Evolutionary conservation across 53 echinoderm and acorn worm genomes (phyloP), one percentile per base, ranked within the genome.

Genomic region (Antedon mediterranea): DNA sequence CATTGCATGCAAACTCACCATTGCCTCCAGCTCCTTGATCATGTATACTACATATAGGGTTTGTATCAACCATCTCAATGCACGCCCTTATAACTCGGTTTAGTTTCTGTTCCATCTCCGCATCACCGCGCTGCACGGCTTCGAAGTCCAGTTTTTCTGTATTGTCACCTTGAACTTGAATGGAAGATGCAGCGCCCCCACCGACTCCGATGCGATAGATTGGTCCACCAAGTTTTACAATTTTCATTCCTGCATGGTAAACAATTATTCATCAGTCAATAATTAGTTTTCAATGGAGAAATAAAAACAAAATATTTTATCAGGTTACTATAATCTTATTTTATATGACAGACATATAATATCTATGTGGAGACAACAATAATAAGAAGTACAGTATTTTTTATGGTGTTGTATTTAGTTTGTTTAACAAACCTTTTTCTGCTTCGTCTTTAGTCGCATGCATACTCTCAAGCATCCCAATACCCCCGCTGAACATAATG

Each of bases 1-100:
- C n/a, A n/a, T n/a, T n/a, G n/a, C n/a, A n/a, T n/a, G n/a, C n/a
- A n/a, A n/a, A n/a, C 87, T 76, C 76, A 95, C 97, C 97, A 82
- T 95, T 95, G 28, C 97, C 97, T 0, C 97, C 97, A 28, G 97
- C 97, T 15, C 97, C 97, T 80, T 95, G 97, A 81, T 95, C 97
- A 78, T 95, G 97, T n/a, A 95, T 95, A 77, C 92, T 95, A 74
- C 84, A 73, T 43, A 95, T 92, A 5, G 97, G 97, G 73, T 95
- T 95, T 9, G 78, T 75, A 26, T 86, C 84, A 13, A 88, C 82
- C 71, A 87, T 78, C 78, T 95, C 97, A 41, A 95, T 86, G 78
- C 97, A 95, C 3, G 91, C 91, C 41, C 97, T 84, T 43, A 95
- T 89, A 0, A 95, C 97, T 43, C 97, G 71, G 84, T 95, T 95